Evolutionary conservation across 1,140 invertebrate genomes (phyloP).

Genomic region (Cydia pomonella): DNA sequence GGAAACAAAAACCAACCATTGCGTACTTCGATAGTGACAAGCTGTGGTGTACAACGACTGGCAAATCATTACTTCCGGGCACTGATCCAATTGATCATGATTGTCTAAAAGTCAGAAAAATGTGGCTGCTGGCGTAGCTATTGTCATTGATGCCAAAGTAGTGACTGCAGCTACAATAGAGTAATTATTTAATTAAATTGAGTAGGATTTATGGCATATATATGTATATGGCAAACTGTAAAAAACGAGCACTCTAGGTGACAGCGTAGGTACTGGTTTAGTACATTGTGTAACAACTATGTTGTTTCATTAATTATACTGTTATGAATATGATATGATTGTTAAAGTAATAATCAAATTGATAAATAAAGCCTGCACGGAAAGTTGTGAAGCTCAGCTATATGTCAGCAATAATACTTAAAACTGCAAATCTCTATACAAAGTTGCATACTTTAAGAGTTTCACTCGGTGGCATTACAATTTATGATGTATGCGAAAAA

Average conservation of each 20-base stretch:
- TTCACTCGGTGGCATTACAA: neutral
- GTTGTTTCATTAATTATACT: conserved; percentile 59
- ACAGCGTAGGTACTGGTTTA: conserved; percentile 65
- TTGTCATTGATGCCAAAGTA: conserved; percentile 29
- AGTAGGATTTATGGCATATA: neutral
- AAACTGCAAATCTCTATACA: neutral
- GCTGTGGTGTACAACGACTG: neutral
- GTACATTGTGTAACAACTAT: conserved; percentile 76
- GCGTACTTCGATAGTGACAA: neutral
- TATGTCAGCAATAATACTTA: neutral
- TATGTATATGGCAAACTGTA: conserved; percentile 24
- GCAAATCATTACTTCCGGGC: neutral
- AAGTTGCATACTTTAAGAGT: too few relatives aligned
- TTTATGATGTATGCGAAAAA: neutral
- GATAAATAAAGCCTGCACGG: conserved; percentile 13
- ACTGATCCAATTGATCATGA: neutral
- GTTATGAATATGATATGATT: conserved; percentile 35
- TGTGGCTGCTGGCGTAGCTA: conserved; percentile 23
- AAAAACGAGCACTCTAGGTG: conserved; percentile 40
- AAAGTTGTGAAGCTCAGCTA: conserved; percentile 6
- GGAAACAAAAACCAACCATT: neutral
- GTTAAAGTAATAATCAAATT: conserved; percentile 28
- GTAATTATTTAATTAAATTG: conserved; percentile 19
- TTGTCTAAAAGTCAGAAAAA: neutral
- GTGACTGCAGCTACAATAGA: conserved; percentile 23